Base-by-base conservation (phyloP, 2,797 vertebrate species). In the Epinephelus awoara region DNA sequence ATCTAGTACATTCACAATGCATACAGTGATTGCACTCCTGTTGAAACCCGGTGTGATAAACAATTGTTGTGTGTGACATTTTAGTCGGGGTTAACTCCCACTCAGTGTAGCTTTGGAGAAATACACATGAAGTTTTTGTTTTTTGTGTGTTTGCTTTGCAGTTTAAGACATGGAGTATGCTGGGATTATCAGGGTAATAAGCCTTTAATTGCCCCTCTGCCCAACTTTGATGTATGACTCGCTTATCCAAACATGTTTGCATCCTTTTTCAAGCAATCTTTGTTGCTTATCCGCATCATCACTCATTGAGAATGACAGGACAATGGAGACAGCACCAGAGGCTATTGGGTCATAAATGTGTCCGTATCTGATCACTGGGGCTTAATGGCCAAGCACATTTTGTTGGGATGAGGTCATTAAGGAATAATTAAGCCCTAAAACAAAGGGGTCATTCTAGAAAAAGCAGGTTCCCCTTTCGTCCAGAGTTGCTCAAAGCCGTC, bases 331-430 rank as follows among this genome's bases (percentile, higher is more conserved):
- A 69, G 73, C 86, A 82, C 88, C 87, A 82, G 82, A 86, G 92
- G 92, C 91, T 88, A 80, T 88, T 75, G 82, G 92, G 85, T 91
- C 93, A 91, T 93, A 93, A 93, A 94, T 87, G 88, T 83, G 91
- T 91, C 84, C 69, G 52, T 83, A 82, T 92, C 89, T 92, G 92
- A 92, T 93, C 88, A 84, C 80, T 73, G 83, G 67, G 76, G 81
- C 87, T 92, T 83, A 84, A 85, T 89, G 90, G 92, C 84, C 58
- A 50, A 72, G 72, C 76, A 84, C 89, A 92, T 94, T 94, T 93
- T 90, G 86, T 72, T 79, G 82, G 83, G 91, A 90, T 94, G 94
- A 93, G 89, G 91, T 95, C 93, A 94, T 91, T 93, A 93, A 91
- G 88, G 91, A 93, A 88, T 88, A 89, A 93, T 91, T 89, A 87